These are phyloP conservation scores for Hypotaenidia philippensis DNA, from an alignment of 2,797 vertebrate genomes.

Conservation along the genomic window DNA sequence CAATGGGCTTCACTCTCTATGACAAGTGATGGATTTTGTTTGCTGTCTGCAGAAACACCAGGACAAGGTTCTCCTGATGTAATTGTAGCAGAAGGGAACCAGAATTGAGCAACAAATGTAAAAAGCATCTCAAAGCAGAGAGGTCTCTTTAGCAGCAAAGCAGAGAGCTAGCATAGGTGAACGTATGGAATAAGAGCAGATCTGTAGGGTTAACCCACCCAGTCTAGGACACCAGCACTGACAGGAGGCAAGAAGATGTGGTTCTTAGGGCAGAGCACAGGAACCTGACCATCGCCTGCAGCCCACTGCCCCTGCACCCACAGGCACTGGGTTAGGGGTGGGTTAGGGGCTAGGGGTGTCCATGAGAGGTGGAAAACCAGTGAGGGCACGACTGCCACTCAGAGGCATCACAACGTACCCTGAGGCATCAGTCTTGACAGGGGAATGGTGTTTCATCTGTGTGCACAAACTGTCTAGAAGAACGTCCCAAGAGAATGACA, in stretches of 20 bases:
- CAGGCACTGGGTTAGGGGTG: not conserved
- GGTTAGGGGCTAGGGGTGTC: too few relatives aligned
- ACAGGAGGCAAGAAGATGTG: not conserved
- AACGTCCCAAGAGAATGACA: too few relatives aligned
- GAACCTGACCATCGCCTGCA: not conserved
- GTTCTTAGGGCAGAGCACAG: not conserved
- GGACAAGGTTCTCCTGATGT: not conserved
- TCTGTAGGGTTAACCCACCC: not conserved
- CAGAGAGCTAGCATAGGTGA: not conserved
- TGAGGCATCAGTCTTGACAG: too few relatives aligned
- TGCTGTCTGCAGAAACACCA: not conserved
- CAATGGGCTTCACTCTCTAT: not conserved
- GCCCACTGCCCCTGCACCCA: not conserved
- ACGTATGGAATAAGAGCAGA: not conserved
- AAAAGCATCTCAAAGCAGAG: not conserved
- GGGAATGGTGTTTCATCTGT: too few relatives aligned
- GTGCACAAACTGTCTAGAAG: too few relatives aligned
- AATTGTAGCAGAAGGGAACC: not conserved
- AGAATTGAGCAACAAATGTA: not conserved
- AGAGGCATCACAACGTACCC: too few relatives aligned
- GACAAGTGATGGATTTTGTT: not conserved
- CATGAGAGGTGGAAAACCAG: not conserved
- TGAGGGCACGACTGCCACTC: too few relatives aligned
- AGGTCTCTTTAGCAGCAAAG: not conserved
- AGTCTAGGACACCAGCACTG: not conserved